Conservation (phyloP, 2,888 invertebrate species). For the Noctua fimbriata region DNA sequence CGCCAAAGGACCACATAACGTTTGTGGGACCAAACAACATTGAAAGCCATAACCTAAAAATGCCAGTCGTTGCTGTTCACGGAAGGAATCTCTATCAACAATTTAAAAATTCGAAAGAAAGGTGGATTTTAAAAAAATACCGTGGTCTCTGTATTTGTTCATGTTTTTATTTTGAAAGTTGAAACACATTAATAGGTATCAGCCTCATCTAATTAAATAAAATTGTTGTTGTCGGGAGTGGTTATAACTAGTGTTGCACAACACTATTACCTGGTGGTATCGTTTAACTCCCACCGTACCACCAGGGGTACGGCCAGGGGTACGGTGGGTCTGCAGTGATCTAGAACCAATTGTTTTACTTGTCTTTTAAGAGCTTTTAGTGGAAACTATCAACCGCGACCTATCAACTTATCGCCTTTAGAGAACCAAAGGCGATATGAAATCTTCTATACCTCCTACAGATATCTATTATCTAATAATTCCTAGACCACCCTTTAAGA, state of each 20-base stretch:
- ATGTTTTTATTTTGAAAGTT: background rate
- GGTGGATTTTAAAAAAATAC: background rate
- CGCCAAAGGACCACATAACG: too few relatives aligned
- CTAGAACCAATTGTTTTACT: background rate
- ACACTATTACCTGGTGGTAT: too few relatives aligned
- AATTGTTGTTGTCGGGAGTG: too few relatives aligned
- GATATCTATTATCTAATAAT: background rate
- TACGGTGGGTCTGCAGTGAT: too few relatives aligned
- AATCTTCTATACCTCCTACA: too few relatives aligned
- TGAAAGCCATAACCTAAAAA: background rate
- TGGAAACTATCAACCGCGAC: background rate
- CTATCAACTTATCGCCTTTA: background rate
- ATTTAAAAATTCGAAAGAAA: background rate
- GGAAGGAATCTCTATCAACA: background rate
- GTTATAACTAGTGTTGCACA: too few relatives aligned
- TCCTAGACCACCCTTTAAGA: background rate
- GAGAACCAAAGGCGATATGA: background rate
- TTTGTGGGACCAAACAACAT: background rate
- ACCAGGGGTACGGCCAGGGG: too few relatives aligned
- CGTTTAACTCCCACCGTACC: too few relatives aligned
- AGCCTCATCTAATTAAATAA: too few relatives aligned
- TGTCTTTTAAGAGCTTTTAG: background rate
- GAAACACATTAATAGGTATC: background rate
- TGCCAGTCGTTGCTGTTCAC: accelerated
- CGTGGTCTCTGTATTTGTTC: background rate